Conservation (phyloP, 2,113 vertebrate species). For the Protobothrops mucrosquamatus region DNA sequence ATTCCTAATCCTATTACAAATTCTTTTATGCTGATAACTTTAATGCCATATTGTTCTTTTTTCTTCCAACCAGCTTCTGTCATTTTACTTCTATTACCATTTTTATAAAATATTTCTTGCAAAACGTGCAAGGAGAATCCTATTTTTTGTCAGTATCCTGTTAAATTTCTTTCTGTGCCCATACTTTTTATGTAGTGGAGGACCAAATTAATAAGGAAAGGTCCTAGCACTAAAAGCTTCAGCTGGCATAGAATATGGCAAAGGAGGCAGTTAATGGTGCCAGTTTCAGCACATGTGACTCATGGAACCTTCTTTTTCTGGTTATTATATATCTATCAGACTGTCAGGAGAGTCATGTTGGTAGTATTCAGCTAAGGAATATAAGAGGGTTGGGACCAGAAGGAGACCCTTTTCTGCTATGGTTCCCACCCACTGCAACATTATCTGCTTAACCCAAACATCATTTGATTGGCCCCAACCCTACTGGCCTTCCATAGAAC, state of each 20-base stretch:
- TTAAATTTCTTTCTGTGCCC: background rate
- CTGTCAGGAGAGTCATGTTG: background rate
- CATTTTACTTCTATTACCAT: background rate
- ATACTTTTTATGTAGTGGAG: background rate
- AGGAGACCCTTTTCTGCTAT: background rate
- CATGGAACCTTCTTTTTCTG: background rate
- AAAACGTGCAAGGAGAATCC: background rate
- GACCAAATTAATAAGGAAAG: background rate
- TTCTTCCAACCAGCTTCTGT: background rate
- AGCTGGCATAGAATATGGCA: background rate
- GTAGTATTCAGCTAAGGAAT: background rate
- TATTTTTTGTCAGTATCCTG: background rate
- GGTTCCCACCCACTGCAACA: background rate
- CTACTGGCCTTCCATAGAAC: background rate
- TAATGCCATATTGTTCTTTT: background rate
- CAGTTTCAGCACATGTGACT: background rate
- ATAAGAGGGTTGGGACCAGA: background rate
- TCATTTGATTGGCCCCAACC: background rate
- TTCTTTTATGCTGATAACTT: slow-evolving; percentile 37
- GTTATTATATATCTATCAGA: background rate
- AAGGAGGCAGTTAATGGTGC: background rate
- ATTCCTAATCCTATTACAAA: slow-evolving; percentile 63
- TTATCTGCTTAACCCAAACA: background rate
- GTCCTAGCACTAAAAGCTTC: background rate
- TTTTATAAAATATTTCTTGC: background rate